Evolutionary conservation across 2,888 invertebrate species (phyloP), one percentile per base, ranked within the genome.

Genomic region (Drosophila stalkeri): DNA sequence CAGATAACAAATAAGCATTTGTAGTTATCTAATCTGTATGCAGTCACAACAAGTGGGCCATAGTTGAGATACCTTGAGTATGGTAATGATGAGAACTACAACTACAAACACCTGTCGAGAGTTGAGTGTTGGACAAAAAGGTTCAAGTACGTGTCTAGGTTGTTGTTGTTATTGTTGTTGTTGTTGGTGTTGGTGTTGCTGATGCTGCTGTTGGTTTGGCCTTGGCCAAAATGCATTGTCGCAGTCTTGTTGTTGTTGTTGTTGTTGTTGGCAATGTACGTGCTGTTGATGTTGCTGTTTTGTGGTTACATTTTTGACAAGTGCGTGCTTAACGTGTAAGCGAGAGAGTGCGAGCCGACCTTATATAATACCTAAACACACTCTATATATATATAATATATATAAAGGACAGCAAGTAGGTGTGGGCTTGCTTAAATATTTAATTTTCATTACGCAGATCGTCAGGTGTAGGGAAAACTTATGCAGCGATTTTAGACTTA

Each of bases 261-360:
- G 56, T 44, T 64, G 57, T 39, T 65, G 54, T 51, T 72, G 60
- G 27, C 66, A 46, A 43, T 74, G 65, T 56, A 65, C 55, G 66
- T 72, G 80, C 61, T 77, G 64, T 52, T 74, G 71, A 64, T 66
- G 69, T 27, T 76, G 75, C 64, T 79, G 79, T 82, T 84, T 75
- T 85, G 86, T 71, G 86, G 85, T 72, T 72, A 82, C 75, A 86
- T 72, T 83, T 86, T 83, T 85, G 84, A 85, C 86, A 86, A 86
- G 81, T 80, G 83, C 77, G 79, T 75, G 66, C 72, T 72, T 46
- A 69, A 20, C 52, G 31, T 52, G 39, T 27, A 52, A 5, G 37
- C 20, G 37, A 23, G 16, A 39, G 52, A 51, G 69, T 27, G 44
- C 62, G 46, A 47, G 37, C 43, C 61, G 49, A 77, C 74, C 77